A percentile compares a stretch with the other conserved stretches of the same genome.
phyloP scores from a whole-genome alignment of 2,797 vertebrate genomes.

The Anomalospiza imberbis region DNA sequence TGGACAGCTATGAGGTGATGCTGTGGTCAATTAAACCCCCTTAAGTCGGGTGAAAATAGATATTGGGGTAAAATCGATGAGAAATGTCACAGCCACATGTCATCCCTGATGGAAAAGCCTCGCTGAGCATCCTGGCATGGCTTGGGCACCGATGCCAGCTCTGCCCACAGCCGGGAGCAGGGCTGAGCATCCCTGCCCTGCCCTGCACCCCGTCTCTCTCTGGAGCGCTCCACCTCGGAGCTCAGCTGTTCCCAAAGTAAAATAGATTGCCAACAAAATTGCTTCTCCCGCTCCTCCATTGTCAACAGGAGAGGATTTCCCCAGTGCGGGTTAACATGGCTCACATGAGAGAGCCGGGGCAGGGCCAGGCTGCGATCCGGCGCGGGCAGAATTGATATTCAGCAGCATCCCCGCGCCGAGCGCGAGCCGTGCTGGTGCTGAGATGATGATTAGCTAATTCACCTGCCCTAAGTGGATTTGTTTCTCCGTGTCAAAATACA shows the following conservation, averaged over 20 bases:
- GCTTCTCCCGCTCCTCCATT: neutral
- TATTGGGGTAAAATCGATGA: neutral
- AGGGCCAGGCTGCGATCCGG: neutral
- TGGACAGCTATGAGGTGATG: neutral
- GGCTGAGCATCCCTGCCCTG: neutral
- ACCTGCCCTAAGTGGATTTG: constrained; percentile 48
- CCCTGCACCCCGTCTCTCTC: neutral
- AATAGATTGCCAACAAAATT: constrained; percentile 44
- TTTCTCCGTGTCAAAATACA: neutral
- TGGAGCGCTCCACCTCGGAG: neutral
- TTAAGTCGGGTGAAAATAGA: neutral
- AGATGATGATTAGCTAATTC: constrained; percentile 42
- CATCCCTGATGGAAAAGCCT: neutral
- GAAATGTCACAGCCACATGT: neutral
- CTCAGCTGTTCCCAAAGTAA: neutral
- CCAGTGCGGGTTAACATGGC: constrained; percentile 31
- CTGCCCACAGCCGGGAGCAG: neutral
- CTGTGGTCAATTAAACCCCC: neutral
- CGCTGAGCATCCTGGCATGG: rapidly evolving
- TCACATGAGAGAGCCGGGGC: constrained; percentile 32
- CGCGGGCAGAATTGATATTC: neutral
- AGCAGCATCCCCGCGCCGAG: neutral
- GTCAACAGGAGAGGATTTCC: neutral
- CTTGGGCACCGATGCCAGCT: neutral
- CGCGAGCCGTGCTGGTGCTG: neutral